phyloP scores from a whole-genome alignment of 1,140 invertebrate genomes.

The Drosophila sucinea region DNA sequence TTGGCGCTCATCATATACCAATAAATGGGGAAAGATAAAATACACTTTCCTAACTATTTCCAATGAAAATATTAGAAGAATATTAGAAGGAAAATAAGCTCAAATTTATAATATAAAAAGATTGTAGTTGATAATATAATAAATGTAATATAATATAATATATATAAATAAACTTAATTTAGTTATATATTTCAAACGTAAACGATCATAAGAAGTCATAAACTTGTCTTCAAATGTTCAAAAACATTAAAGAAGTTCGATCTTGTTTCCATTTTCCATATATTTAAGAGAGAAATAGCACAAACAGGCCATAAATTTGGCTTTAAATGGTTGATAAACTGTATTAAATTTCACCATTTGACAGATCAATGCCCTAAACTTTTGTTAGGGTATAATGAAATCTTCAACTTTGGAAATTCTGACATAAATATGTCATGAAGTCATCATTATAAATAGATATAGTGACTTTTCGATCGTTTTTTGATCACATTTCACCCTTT shows the following conservation, averaged over 20 bases:
- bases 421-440: too few relatives aligned
- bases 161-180: background rate
- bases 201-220: background rate
- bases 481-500: background rate
- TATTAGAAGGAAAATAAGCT: slow-evolving; percentile 12
- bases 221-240: background rate
- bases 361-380: too few relatives aligned
- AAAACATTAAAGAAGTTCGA: background rate
- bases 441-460: too few relatives aligned
- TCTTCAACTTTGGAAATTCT: too few relatives aligned
- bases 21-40: background rate
- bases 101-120: slow-evolving; percentile 21
- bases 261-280: background rate
- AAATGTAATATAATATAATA: too few relatives aligned
- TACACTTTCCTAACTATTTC: slow-evolving; percentile 7
- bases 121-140: background rate
- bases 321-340: background rate
- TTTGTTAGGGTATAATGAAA: too few relatives aligned
- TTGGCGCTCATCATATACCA: background rate
- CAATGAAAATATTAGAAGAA: background rate
- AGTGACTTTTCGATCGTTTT: too few relatives aligned
- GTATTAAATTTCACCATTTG: too few relatives aligned
- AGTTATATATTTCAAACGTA: background rate
- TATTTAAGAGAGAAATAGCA: background rate
- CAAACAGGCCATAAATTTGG: background rate